Evolutionary conservation across 2,797 vertebrate genomes (phyloP), one percentile per base, ranked within the genome.

Genomic region (Aldrovandia affinis): DNA sequence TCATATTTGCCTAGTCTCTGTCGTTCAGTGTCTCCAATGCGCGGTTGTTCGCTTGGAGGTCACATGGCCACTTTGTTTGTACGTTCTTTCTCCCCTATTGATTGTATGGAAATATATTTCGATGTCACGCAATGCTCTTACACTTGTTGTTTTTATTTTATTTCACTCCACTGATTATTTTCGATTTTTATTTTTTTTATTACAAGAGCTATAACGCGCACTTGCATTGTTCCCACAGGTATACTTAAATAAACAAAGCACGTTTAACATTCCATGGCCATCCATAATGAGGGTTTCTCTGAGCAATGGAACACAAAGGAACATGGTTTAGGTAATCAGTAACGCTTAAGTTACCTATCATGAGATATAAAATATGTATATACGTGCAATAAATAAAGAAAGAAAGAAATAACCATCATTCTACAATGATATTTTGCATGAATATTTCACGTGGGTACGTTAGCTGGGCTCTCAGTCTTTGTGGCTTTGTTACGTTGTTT

Each of bases 271-370:
- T 10, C 61, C 22, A 7, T 39, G 39, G 15, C 42, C 81, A 54
- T 82, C 50, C 50, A 44, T 12, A 57, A 57, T 57, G 44, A 44
- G 39, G 25, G n/a, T 73, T 47, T 12, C 73, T 28, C 39, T 36
- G 15, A 20, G 15, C 22, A 36, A 20, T 63, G 42, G 15, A 78
- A 52, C 15, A 39, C 33, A n/a, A 15, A 81, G 70, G 52, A 52
- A 70, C 81, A 81, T 18, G 54, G 65, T 44, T 86, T 47, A 78
- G 44, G 25, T 52, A 65, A 78, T 85, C 28, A 82, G 44, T 44
- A 52, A 18, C 33, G 68, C 39, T 42, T 50, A 77, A 73, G 75
- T 36, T 42, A 70, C 39, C 33, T 77, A 7, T 57, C 65, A 78
- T 80, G 44, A 20, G n/a, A 68, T 42, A 81, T 81, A n/a, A 47